Base-by-base conservation (phyloP, 2,113 vertebrate genomes). In the Psittacus erithacus region DNA sequence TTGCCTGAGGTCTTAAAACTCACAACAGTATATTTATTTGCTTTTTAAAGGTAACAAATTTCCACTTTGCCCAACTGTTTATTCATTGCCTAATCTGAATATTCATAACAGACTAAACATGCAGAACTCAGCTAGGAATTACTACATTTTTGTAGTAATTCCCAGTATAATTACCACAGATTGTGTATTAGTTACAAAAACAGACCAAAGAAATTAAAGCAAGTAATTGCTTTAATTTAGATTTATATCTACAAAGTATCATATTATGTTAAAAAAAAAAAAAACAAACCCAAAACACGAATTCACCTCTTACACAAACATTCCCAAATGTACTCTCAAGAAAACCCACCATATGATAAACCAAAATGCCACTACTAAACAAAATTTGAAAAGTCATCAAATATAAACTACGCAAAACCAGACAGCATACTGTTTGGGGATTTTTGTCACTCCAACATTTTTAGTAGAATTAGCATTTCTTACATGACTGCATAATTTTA, bases 1-100 rank as follows among this genome's bases (percentile, higher is more conserved):
- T 70, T 90, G 76, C 60, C 63, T 67, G 64, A 82, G 25, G 60
- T 74, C 75, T 92, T 88, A 73, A 52, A 60, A 92, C 13, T 81
- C 63, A 90, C 59, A 67, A 43, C 2, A 46, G n/a, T 63, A 18
- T 63, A 90, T 83, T 92, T 94, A 92, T 25, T 27, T 83, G 82
- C 68, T 70, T 73, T 74, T 83, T 78, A 90, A 74, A 3, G 3
- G 24, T 86, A 89, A 82, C 46, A 84, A 64, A 84, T 85, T 70
- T 65, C 64, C 57, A 93, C 78, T 89, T 83, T 85, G 67, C 85
- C 53, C 49, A 41, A 77, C 62, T 81, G n/a, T 88, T 94, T 94
- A 92, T 93, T 93, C 90, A 89, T 60, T 88, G 63, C 23, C 73
- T 97, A 87, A 93, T 88, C 64, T 96, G 63, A 93, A 97, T 92